Evolutionary conservation across 23 tunicate genomes (phyloP).

Genomic region (Styela clava): DNA sequence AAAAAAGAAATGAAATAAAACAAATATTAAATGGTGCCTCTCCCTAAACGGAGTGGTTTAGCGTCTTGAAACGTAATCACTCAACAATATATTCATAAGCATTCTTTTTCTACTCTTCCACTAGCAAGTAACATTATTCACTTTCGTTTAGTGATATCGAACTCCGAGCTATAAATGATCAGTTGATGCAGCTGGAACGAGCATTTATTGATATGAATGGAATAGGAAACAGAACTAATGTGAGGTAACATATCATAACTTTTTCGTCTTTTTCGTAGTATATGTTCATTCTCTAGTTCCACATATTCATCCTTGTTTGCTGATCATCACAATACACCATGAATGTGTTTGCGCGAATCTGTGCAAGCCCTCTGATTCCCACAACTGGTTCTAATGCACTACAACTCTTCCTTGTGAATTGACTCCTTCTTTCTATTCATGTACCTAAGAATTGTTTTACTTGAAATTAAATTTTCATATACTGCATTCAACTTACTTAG

Average conservation of each 20-base stretch:
- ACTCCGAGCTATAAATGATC: conserved; percentile 57
- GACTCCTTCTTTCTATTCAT: not conserved
- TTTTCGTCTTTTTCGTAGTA: too few relatives aligned
- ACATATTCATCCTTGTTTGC: too few relatives aligned
- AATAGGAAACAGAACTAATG: conserved; percentile 37
- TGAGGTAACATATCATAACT: conserved; percentile 65
- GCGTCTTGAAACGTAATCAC: not conserved
- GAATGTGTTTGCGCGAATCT: too few relatives aligned
- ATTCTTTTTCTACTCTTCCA: not conserved
- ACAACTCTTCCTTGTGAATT: not conserved
- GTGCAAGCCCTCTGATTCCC: too few relatives aligned
- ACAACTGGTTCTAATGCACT: not conserved
- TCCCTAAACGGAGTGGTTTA: not conserved
- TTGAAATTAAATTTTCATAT: too few relatives aligned
- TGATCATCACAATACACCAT: too few relatives aligned
- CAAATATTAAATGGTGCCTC: too few relatives aligned
- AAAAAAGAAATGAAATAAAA: not conserved
- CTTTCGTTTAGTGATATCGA: conserved; percentile 31
- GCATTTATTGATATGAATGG: conserved; percentile 71
- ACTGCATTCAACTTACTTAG: not conserved
- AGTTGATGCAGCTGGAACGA: conserved; percentile 76
- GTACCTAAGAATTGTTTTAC: not conserved
- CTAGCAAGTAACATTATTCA: too few relatives aligned
- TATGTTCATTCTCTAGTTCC: too few relatives aligned
- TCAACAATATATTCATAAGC: not conserved